Base-by-base conservation (phyloP, 2,113 vertebrate species). In the Sinocyclocheilus anshuiensis region DNA sequence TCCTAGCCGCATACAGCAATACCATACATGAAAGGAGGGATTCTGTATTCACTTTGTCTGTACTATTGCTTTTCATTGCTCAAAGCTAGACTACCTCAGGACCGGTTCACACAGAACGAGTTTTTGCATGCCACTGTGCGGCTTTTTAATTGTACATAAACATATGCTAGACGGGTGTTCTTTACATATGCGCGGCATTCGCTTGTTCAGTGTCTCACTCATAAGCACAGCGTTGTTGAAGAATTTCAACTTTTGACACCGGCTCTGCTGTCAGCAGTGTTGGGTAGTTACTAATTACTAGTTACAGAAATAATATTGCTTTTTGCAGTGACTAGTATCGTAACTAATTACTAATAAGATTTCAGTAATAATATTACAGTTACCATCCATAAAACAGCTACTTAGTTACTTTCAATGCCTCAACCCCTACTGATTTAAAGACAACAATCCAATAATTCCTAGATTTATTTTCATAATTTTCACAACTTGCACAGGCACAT, bases 1-100 rank as follows among this genome's bases (percentile, higher is more conserved):
- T 33, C 29, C 29, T 33, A 33, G 24, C 55, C 22, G 4, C 77
- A 61, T 79, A 80, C 1, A 61, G 33, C 6, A 80, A 61, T 42
- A 42, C 36, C 7, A 80, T 63, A 80, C 20, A 80, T 80, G 78
- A 81, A 81, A 81, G 79, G 4, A 39, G 11, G 10, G 16, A 16
- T 42, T 80, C 55, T 63, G 22, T 45, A 24, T 63, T 13, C 26
- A 77, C 48, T 33, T 77, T n/a, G 6, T 76, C 42, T 33, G 16
- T 2, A 59, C 22, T 13, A n/a, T 12, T 48, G 55, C 53, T 22
- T 79, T 59, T 79, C 2, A 55, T 29, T 26, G 45, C 22, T 53
- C 24, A 29, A 29, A 77, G 24, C 42, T 50, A 48, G 20, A 77
- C 24, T 18, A 26, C 12, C 42, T 33, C 29, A 69, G 29, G 67